These are phyloP conservation scores for Gerris lacustris DNA, from an alignment of 2,888 invertebrate genomes.

Conservation along the genomic window DNA sequence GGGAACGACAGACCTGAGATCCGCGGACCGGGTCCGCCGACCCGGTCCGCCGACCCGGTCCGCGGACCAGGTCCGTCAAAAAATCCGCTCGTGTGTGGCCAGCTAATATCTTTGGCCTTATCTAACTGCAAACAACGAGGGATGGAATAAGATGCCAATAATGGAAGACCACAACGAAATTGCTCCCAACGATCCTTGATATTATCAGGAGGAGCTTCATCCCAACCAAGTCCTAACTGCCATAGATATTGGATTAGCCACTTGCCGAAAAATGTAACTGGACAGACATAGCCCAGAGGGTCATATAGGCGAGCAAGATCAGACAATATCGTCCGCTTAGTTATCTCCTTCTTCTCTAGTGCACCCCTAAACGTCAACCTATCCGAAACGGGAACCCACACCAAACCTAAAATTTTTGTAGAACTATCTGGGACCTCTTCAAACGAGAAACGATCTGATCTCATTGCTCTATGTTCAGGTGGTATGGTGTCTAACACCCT, in stretches of 20 bases:
- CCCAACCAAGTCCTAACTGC: constrained; percentile 30
- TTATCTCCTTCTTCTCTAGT: constrained; percentile 1
- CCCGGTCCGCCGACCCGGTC: too few species aligned
- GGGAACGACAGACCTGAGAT: too few species aligned
- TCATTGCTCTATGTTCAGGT: constrained; percentile 8
- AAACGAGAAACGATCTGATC: constrained; percentile 8
- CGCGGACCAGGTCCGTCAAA: too few species aligned
- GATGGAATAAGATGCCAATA: constrained; percentile 9
- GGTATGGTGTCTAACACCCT: constrained; percentile 15
- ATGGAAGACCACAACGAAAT: not conserved
- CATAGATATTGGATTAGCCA: constrained; percentile 29
- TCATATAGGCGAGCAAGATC: constrained; percentile 30
- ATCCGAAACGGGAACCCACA: constrained; percentile 18
- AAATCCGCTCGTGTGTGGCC: too few species aligned
- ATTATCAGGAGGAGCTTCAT: constrained; percentile 25
- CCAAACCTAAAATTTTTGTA: constrained; percentile 19
- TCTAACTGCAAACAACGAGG: constrained; percentile 11
- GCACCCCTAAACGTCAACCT: constrained; percentile 15
- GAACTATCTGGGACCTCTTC: constrained; percentile 15
- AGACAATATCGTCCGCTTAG: constrained; percentile 29
- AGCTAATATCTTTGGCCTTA: not conserved
- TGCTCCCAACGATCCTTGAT: not conserved
- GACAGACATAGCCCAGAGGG: constrained; percentile 28
- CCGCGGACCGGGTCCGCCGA: too few species aligned
- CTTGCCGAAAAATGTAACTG: constrained; percentile 27